These are phyloP conservation scores for Phoenicopterus ruber DNA, from an alignment of 2,113 vertebrate genomes.

Conservation along the genomic window DNA sequence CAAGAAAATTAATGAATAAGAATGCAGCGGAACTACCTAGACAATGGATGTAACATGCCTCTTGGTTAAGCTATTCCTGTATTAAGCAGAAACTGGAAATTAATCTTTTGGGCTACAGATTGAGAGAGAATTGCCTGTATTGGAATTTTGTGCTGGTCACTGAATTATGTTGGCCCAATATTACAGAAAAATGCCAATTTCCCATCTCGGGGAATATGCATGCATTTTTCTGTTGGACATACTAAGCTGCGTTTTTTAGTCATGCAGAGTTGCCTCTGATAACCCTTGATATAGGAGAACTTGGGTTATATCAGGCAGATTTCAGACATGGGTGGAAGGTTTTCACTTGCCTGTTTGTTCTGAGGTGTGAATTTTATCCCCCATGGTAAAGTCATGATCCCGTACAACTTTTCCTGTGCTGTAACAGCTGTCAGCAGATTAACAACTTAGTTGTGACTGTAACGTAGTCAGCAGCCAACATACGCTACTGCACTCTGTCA, in stretches of 20 bases:
- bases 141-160: neutral
- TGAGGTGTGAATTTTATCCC: neutral
- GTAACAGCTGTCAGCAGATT: neutral
- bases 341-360: neutral
- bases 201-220: neutral
- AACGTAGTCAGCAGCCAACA: neutral
- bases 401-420: neutral
- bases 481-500: neutral
- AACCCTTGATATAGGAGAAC: neutral
- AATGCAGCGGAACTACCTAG: neutral
- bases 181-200: neutral
- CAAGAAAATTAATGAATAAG: conserved; percentile 5
- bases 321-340: neutral
- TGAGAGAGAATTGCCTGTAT: neutral
- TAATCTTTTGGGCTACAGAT: neutral
- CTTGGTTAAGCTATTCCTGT: neutral
- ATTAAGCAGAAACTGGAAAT: neutral
- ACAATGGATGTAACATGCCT: neutral
- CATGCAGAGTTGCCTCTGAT: neutral
- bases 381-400: neutral
- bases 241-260: neutral
- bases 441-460: neutral
- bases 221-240: neutral
- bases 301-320: neutral
- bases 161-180: neutral